Conservation (phyloP, 2,113 vertebrate genomes). For the Eulemur macaco region DNA sequence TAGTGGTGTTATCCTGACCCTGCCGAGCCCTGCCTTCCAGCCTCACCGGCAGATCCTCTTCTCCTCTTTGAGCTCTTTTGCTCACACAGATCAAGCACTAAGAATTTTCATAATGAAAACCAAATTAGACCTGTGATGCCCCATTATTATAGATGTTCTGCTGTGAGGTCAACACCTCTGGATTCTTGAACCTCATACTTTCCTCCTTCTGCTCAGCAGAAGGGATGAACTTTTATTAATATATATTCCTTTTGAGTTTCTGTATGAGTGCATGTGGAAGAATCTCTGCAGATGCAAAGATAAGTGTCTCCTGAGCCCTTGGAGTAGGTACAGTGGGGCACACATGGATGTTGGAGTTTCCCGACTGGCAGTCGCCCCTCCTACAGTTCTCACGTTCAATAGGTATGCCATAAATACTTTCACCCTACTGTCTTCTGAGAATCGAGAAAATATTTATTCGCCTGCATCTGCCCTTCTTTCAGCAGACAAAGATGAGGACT, state of each 20-base stretch:
- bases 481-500: neutral
- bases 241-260: neutral
- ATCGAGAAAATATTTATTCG: neutral
- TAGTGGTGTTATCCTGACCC: neutral
- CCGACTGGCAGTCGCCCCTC: accelerated
- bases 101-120: neutral
- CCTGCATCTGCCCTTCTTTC: neutral
- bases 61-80: neutral
- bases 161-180: neutral
- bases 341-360: neutral
- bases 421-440: neutral
- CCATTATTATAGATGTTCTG: neutral
- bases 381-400: neutral
- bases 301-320: neutral
- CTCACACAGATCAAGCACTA: neutral
- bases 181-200: neutral
- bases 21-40: neutral
- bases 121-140: neutral
- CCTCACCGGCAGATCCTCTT: neutral
- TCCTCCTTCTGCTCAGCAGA: neutral
- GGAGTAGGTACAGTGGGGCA: neutral
- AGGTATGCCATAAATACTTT: neutral
- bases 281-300: neutral
- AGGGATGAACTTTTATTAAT: neutral
- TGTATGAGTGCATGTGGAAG: neutral